Base-by-base conservation (phyloP, 2,113 vertebrate species). In the Clinocottus analis region DNA sequence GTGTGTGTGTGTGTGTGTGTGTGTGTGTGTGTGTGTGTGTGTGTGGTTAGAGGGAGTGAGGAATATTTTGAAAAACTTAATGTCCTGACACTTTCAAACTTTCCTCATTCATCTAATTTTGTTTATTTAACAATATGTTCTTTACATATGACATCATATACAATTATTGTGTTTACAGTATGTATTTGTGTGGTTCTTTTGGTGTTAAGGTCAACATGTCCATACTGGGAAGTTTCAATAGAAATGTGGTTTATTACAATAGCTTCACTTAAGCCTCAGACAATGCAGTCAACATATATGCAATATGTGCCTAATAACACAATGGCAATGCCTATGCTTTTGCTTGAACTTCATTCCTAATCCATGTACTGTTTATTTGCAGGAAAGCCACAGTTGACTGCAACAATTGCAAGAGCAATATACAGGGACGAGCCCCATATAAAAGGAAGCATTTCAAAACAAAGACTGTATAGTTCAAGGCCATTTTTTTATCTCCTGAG, bases 391-490 rank as follows among this genome's bases (percentile, higher is more conserved):
- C 23, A 13, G 43, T 35, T 67, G 58, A 76, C 35, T 75, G 75
- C 77, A 91, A 85, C 79, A 84, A 72, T 81, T 90, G 68, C 73
- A 35, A 9, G 14, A 78, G 58, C 35, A 69, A 71, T 71, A 62
- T 58, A 70, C 37, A 53, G 47, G 60, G 47, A 73, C 14, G 14
- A 75, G 69, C 19, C 49, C 31, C 61, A 29, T 77, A 72, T 71
- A 61, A 81, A 79, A 74, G 82, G 80, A 79, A 83, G 74, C 67
- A 65, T 51, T 45, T 39, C 79, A 83, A 75, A 88, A 83, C 89
- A 86, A 75, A 84, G 70, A 84, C 51, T 85, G 78, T 80, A 86
- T 66, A 85, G 78, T 89, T 91, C 90, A 89, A 90, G 87, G 80
- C 84, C 77, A 60, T 77, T 41, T 14, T 33, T 77, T 64, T 78